Percentiles rank a stretch among this genome's conserved stretches.
phyloP scores from a whole-genome alignment of 2,113 vertebrate genomes.

The Heptranchias perlo region DNA sequence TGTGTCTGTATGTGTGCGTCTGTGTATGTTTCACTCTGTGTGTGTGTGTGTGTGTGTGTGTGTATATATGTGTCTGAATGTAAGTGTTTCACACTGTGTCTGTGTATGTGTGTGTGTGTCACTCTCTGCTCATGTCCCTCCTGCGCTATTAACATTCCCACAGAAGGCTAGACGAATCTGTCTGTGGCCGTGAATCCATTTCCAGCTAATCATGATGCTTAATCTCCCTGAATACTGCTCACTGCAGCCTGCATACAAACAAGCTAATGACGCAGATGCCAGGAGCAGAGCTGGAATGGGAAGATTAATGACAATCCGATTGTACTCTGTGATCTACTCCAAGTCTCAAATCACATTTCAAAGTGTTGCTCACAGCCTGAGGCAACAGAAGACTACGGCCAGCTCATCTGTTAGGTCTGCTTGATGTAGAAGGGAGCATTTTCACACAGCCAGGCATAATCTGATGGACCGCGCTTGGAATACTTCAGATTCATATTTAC shows the following conservation, averaged over 20 bases:
- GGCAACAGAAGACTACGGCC: not conserved
- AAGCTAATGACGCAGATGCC: slow-evolving; percentile 21
- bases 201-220: slow-evolving; percentile 8
- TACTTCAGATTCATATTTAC: not conserved
- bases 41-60: too few relatives aligned
- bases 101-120: not conserved
- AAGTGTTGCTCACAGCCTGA: not conserved
- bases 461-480: not conserved
- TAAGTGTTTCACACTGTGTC: not conserved
- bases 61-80: not conserved
- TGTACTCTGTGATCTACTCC: not conserved
- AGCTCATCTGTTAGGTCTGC: not conserved
- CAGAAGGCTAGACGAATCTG: not conserved
- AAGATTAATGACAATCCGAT: slow-evolving; percentile 32
- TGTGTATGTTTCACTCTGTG: too few relatives aligned
- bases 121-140: not conserved
- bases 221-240: slow-evolving; percentile 4
- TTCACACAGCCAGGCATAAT: not conserved
- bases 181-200: slow-evolving; percentile 23
- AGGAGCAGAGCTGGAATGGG: not conserved
- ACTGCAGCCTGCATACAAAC: slow-evolving; percentile 31
- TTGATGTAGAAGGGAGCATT: not conserved
- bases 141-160: not conserved
- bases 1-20: too few relatives aligned
- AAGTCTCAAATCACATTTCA: not conserved